Base-by-base conservation (phyloP, 2,797 vertebrate genomes). In the Helicolenus hilgendorfi region DNA sequence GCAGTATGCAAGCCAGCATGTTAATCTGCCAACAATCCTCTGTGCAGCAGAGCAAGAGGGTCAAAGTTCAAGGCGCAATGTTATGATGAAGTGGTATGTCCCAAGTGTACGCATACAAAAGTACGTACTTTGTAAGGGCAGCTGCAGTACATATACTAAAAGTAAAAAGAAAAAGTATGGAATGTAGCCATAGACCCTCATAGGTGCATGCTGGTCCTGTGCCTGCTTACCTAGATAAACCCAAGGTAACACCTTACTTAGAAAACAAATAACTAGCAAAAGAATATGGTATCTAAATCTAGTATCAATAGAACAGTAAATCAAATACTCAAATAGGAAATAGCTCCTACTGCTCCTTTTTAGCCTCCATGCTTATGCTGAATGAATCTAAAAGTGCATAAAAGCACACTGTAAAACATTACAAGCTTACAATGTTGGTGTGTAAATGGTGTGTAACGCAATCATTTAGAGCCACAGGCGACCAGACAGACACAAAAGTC, bases 401-500 rank as follows among this genome's bases (percentile, higher is more conserved):
- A 27, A 76, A 15, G 2, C 31, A 27, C 55, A 58, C 9, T 41
- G 60, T 81, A 38, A 81, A 79, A 75, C 24, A 38, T 77, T 59
- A 64, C 13, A 73, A 26, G 60, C n/a, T 20, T 38, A 58, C 86
- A 67, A 3, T 38, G 72, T 22, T 9, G 7, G 14, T 41, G 36
- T 24, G 18, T 20, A 49, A 20, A 49, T 29, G 22, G 26, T 24
- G 29, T 72, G 72, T 35, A 74, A 67, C 53, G 76, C 70, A 69
- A 45, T 74, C 7, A 36, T 5, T 64, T 64, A 26, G 76, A 72
- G 62, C 60, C 15, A 53, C 56, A 78, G 69, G 69, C 56, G 13
- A 75, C 3, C 60, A 75, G 56, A 62, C 72, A 79, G 72, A 76
- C 31, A 70, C 59, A 81, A 71, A 31, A 63, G 73, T 84, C 71